Conservation (phyloP, 92 coral and sea anemone species). For the Parazoanthus atlanticus region DNA sequence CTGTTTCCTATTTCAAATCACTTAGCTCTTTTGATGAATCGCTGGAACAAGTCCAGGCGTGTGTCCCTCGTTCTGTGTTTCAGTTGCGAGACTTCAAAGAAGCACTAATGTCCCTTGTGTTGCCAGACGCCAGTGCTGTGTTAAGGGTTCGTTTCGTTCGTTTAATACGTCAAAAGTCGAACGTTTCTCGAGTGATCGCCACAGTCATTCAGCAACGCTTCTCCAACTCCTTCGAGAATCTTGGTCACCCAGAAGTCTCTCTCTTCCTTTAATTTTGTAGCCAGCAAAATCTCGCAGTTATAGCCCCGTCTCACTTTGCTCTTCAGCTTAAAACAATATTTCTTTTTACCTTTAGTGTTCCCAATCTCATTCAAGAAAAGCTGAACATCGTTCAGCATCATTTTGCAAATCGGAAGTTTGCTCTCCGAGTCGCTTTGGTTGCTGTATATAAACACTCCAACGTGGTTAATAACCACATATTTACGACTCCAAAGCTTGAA, state of each 20-base stretch:
- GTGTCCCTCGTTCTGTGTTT: not conserved
- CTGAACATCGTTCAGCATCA: constrained; percentile 32
- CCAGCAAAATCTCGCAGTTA: constrained; percentile 21
- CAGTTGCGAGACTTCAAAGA: not conserved
- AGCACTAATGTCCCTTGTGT: not conserved
- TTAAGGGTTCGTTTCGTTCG: not conserved
- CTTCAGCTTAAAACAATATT: constrained; percentile 33
- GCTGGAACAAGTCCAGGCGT: not conserved
- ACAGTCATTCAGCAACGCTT: not conserved
- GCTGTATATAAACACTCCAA: constrained; percentile 36
- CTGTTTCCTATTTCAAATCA: too few species aligned
- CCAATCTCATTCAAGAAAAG: constrained; percentile 34
- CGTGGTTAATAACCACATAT: constrained; percentile 46
- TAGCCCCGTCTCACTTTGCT: constrained; percentile 25
- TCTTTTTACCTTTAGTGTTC: constrained; percentile 9
- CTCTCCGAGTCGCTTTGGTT: constrained; percentile 34
- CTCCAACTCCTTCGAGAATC: constrained; percentile 46
- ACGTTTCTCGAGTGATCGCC: not conserved
- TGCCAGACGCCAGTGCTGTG: not conserved
- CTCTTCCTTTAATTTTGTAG: constrained; percentile 30
- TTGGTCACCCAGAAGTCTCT: constrained; percentile 45
- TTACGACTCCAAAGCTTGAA: constrained; percentile 47
- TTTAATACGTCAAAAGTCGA: constrained; percentile 14
- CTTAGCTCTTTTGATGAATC: not conserved
- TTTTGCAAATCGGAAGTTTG: constrained; percentile 39